Evolutionary conservation across 2,113 vertebrate genomes (phyloP).

Genomic region (Puntigrus tetrazona): DNA sequence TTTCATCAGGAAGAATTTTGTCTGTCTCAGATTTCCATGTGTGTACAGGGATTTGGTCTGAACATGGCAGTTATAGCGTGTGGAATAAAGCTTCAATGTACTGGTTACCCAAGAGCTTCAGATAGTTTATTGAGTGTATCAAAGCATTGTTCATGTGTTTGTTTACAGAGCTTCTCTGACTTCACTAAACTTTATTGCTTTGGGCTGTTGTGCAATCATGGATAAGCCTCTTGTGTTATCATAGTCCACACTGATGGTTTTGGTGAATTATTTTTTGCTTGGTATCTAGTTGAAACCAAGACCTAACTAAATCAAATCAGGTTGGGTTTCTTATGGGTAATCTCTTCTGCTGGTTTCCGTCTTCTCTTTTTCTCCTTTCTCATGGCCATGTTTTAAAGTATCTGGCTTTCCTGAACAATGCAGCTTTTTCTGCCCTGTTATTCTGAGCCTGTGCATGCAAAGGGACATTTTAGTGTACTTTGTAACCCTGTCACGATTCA

Average conservation of each 20-base stretch:
- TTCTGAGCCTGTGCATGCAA: slow-evolving; percentile 6
- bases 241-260: not conserved
- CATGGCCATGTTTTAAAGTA: not conserved
- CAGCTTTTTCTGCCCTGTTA: not conserved
- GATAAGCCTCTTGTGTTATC: not conserved
- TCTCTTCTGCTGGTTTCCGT: not conserved
- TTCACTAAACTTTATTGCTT: slow-evolving; percentile 22
- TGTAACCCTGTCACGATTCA: slow-evolving; percentile 21
- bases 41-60: not conserved
- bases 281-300: not conserved
- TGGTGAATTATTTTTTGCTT: slow-evolving; percentile 5
- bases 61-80: not conserved
- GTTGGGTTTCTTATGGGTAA: not conserved
- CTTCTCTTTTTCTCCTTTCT: not conserved
- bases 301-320: not conserved
- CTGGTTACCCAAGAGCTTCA: not conserved
- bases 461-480: slow-evolving; percentile 6
- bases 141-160: not conserved
- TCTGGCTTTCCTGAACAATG: not conserved
- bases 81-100: not conserved
- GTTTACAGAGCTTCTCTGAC: slow-evolving; percentile 7
- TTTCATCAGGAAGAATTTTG: not conserved
- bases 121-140: not conserved
- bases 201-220: slow-evolving; percentile 4
- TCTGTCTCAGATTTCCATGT: not conserved